These are phyloP conservation scores for Sardina pilchardus DNA, from an alignment of 2,113 vertebrate species.

Conservation along the genomic window DNA sequence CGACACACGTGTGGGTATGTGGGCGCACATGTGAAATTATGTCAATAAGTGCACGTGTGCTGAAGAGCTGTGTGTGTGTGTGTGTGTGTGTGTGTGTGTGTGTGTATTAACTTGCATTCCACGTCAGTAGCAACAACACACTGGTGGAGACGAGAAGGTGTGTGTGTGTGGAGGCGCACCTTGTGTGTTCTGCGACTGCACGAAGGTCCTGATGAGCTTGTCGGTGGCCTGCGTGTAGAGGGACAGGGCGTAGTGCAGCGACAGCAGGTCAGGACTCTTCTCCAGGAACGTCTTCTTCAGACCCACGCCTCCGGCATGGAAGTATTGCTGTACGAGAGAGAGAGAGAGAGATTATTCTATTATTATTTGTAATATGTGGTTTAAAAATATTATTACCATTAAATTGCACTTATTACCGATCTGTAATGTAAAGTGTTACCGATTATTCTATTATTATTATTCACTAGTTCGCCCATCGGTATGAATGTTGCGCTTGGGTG, in stretches of 20 bases:
- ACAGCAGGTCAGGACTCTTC: constrained; percentile 94
- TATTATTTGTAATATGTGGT: no score
- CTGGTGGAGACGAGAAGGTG: not conserved
- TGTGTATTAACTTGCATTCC: not conserved
- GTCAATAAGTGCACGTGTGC: not conserved
- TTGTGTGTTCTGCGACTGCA: constrained; percentile 91
- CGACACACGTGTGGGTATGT: not conserved
- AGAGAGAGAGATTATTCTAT: not conserved
- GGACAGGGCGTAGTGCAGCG: constrained; percentile 92
- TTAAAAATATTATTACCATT: no score
- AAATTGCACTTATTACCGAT: no score
- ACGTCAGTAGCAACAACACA: not conserved
- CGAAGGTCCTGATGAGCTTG: constrained; percentile 96
- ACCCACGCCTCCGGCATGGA: constrained; percentile 94
- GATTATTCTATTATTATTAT: no score
- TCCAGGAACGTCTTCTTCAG: constrained; percentile 98
- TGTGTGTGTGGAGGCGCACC: constrained; percentile 68
- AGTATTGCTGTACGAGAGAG: constrained; percentile 85
- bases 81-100: not conserved
- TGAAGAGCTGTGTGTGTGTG: not conserved
- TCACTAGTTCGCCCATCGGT: no score
- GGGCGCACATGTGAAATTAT: not conserved
- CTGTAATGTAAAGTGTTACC: not conserved
- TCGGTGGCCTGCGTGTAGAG: constrained; percentile 98
- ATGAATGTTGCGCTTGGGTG: no score